These are phyloP conservation scores for Cyrtonyx montezumae DNA, from an alignment of 2,113 vertebrate species.

Conservation along the genomic window DNA sequence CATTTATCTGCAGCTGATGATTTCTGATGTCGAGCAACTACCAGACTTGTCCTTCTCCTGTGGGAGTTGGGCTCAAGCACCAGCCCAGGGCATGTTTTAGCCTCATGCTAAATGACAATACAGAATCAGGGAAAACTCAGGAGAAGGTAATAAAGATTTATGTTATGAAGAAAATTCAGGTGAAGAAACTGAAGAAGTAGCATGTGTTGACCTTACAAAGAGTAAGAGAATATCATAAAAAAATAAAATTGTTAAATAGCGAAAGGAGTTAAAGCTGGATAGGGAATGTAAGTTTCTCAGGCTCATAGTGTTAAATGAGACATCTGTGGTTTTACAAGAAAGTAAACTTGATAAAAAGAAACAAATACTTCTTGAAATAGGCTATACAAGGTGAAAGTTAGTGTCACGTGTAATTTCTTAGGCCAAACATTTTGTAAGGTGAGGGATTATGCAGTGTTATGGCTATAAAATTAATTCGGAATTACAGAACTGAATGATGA, in stretches of 20 bases:
- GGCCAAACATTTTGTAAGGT: not conserved
- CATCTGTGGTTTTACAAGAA: not conserved
- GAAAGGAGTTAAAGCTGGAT: not conserved
- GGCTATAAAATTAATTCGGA: not conserved
- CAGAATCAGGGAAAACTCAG: not conserved
- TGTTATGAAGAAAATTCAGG: not conserved
- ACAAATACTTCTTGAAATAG: not conserved
- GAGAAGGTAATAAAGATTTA: too few relatives aligned
- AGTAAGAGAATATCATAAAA: not conserved
- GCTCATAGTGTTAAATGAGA: not conserved
- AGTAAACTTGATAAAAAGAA: not conserved
- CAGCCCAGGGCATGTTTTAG: not conserved
- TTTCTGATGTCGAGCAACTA: not conserved
- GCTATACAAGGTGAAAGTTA: not conserved
- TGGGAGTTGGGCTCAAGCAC: fast-evolving
- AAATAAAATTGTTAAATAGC: not conserved
- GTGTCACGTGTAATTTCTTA: not conserved
- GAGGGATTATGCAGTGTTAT: not conserved
- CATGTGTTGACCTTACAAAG: not conserved
- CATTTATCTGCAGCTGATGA: not conserved
- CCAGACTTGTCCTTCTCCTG: not conserved
- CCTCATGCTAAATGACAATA: not conserved
- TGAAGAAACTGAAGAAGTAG: not conserved
- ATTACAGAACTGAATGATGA: not conserved
- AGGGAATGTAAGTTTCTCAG: not conserved